Evolutionary conservation across 2,113 vertebrate genomes (phyloP).

Genomic region (Penelope pileata): DNA sequence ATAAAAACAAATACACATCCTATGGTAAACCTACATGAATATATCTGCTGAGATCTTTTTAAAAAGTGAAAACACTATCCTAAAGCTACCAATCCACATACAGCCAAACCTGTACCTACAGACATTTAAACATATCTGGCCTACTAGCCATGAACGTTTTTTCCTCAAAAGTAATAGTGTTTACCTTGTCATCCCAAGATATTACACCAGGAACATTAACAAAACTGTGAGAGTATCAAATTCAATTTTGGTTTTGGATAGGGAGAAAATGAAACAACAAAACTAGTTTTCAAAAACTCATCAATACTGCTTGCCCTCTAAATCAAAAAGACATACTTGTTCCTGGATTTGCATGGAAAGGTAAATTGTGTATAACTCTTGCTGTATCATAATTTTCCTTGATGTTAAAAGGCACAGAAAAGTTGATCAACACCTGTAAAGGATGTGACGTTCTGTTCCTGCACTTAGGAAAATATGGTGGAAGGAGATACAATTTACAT

Average conservation of each 20-base stretch:
- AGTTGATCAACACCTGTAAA: not conserved
- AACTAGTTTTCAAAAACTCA: not conserved
- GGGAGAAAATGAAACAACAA: not conserved
- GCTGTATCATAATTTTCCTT: not conserved
- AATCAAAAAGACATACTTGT: not conserved
- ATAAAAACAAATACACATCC: not conserved
- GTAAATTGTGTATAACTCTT: not conserved
- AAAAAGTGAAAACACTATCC: not conserved
- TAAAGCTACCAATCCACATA: not conserved
- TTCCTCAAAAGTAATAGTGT: fast-evolving
- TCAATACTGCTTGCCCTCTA: not conserved
- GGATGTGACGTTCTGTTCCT: not conserved
- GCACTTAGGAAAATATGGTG: not conserved
- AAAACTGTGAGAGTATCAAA: not conserved
- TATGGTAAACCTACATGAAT: not conserved
- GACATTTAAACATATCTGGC: not conserved
- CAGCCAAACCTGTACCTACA: not conserved
- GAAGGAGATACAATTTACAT: not conserved
- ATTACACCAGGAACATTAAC: not conserved
- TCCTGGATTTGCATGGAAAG: not conserved
- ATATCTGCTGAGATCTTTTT: not conserved
- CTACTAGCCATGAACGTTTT: not conserved
- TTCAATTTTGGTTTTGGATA: not conserved
- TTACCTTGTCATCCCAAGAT: not conserved
- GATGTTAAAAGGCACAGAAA: not conserved